These are phyloP conservation scores for Thunnus albacares DNA, from an alignment of 2,797 vertebrate genomes.

Conservation along the genomic window DNA sequence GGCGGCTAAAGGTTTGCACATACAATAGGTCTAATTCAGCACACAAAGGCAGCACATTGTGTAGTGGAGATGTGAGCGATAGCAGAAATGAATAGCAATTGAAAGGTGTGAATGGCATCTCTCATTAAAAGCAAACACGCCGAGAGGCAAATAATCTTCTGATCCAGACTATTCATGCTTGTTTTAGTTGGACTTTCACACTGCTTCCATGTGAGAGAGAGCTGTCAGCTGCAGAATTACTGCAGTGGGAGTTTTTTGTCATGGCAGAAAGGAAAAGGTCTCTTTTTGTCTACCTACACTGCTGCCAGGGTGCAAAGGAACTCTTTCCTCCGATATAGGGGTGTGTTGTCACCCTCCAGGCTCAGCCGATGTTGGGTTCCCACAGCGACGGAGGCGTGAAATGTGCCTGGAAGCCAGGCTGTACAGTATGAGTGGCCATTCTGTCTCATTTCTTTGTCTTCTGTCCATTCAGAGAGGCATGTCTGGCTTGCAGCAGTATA, in stretches of 20 bases:
- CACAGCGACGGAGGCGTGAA: constrained; percentile 74
- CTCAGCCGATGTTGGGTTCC: constrained; percentile 75
- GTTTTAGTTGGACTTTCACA: constrained; percentile 65
- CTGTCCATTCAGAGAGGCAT: constrained; percentile 45
- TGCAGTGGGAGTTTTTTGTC: constrained; percentile 39
- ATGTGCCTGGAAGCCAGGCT: constrained; percentile 54
- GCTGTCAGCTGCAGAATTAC: constrained; percentile 57
- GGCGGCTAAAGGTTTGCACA: constrained; percentile 67
- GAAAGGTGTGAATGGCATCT: constrained; percentile 79
- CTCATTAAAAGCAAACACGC: constrained; percentile 71
- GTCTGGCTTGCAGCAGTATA: constrained; percentile 50
- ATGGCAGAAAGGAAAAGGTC: constrained; percentile 48
- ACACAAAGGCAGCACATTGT: constrained; percentile 72
- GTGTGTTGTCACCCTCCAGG: constrained; percentile 65
- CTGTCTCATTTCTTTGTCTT: constrained; percentile 72
- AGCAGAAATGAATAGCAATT: constrained; percentile 78
- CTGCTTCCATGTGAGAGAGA: constrained; percentile 49
- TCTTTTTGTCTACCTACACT: constrained; percentile 62
- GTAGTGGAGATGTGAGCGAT: constrained; percentile 71
- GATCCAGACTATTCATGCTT: constrained; percentile 61
- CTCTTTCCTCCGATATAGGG: constrained; percentile 45
- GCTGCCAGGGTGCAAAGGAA: constrained; percentile 59
- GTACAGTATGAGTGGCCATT: constrained; percentile 57
- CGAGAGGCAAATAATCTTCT: constrained; percentile 70
- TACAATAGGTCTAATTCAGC: constrained; percentile 79